These are phyloP conservation scores for Larimichthys polyactis DNA, from an alignment of 2,113 vertebrate species.

Conservation along the genomic window DNA sequence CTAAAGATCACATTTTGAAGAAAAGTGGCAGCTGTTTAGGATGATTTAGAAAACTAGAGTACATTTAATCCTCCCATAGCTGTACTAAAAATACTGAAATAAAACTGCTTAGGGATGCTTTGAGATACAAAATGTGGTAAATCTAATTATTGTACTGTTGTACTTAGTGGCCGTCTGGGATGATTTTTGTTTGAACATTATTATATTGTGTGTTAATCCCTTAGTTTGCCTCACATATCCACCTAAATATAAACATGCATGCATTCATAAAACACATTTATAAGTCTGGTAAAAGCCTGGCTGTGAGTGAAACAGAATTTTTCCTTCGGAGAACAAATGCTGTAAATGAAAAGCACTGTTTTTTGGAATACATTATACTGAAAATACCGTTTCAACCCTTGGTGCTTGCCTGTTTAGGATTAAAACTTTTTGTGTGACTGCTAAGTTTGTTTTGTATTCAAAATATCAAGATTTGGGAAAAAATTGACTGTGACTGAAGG, in stretches of 20 bases:
- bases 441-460: not conserved
- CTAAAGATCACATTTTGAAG: slow-evolving; percentile 31
- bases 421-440: not conserved
- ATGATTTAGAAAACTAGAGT: slow-evolving; percentile 23
- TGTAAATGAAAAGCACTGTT: not conserved
- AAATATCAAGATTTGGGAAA: not conserved
- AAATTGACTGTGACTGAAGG: not conserved
- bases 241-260: slow-evolving; percentile 39
- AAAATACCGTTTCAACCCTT: not conserved
- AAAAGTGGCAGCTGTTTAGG: slow-evolving; percentile 38
- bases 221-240: slow-evolving; percentile 32
- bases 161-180: slow-evolving; percentile 36
- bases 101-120: slow-evolving; percentile 27
- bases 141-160: slow-evolving; percentile 52
- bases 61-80: slow-evolving; percentile 30
- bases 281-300: not conserved
- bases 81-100: slow-evolving; percentile 35
- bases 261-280: slow-evolving; percentile 27
- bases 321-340: not conserved
- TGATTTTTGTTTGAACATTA: slow-evolving; percentile 53
- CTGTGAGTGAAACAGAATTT: not conserved
- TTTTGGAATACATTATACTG: not conserved
- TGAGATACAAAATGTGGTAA: slow-evolving; percentile 51
- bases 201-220: slow-evolving; percentile 30
- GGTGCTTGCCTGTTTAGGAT: not conserved